Conservation (phyloP, 1,140 invertebrate genomes). For the Macrobrachium rosenbergii region DNA sequence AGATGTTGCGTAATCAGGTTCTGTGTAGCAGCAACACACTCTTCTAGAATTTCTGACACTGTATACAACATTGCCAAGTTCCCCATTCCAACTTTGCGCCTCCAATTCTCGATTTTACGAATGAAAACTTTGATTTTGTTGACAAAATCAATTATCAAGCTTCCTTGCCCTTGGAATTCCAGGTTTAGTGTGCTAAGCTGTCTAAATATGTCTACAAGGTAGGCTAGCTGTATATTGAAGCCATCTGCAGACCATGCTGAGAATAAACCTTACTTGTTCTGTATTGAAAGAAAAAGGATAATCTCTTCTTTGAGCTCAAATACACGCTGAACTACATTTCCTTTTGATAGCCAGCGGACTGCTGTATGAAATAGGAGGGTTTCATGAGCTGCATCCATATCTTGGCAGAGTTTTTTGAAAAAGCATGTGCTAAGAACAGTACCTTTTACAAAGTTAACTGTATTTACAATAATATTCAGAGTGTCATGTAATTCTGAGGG, state of each 20-base stretch:
- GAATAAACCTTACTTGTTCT: constrained; percentile 24
- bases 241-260: constrained; percentile 29
- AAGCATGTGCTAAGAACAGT: constrained; percentile 29
- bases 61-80: too few relatives aligned
- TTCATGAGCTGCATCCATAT: neutral
- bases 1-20: too few relatives aligned
- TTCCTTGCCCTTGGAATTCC: too few relatives aligned
- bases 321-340: constrained; percentile 40
- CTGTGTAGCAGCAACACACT: too few relatives aligned
- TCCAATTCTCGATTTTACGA: too few relatives aligned
- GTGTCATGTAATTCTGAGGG: too few relatives aligned
- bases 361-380: constrained; percentile 26
- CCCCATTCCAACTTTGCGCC: too few relatives aligned
- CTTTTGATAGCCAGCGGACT: constrained; percentile 34
- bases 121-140: too few relatives aligned
- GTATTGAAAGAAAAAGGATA: constrained; percentile 10
- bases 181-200: too few relatives aligned
- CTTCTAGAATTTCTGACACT: too few relatives aligned
- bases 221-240: neutral
- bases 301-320: constrained; percentile 33
- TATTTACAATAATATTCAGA: neutral
- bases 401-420: constrained; percentile 67
- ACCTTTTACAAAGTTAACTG: constrained; percentile 47
- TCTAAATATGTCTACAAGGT: too few relatives aligned
- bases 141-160: too few relatives aligned